A percentile compares a stretch with the other conserved stretches of the same genome.
phyloP scores from a whole-genome alignment of 1,140 invertebrate genomes.

The Nephila pilipes region DNA sequence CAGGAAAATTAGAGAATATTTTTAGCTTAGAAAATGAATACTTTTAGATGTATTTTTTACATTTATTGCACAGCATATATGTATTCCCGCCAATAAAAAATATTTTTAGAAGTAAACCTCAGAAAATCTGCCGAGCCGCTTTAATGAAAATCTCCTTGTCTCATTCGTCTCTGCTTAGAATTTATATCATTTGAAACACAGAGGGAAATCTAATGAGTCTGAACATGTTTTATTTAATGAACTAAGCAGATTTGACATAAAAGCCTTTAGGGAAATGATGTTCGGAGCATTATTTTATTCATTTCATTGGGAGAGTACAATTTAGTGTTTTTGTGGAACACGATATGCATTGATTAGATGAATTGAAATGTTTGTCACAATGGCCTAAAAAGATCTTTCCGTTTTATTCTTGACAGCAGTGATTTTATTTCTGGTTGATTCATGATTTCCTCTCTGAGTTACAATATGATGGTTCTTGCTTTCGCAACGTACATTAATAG shows the following conservation, averaged over 20 bases:
- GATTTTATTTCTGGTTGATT: no score
- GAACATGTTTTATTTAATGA: slow-evolving; percentile 5
- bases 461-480: no score
- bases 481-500: no score
- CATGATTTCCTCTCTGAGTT: no score
- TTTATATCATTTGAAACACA: not conserved
- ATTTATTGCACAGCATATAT: no score
- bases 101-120: not conserved
- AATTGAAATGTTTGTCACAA: not conserved
- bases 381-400: not conserved
- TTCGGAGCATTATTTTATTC: not conserved
- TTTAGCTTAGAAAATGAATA: no score
- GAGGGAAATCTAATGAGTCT: not conserved
- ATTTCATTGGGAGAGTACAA: not conserved
- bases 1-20: not conserved
- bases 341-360: not conserved
- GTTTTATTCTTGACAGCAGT: no score
- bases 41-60: no score
- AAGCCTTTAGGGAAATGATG: not conserved
- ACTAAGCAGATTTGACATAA: not conserved
- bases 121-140: not conserved
- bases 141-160: not conserved
- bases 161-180: not conserved
- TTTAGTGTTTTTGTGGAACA: not conserved
- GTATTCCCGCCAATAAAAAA: no score